Evolutionary conservation across 1,140 invertebrate genomes (phyloP).

Genomic region (Trissolcus basalis): DNA sequence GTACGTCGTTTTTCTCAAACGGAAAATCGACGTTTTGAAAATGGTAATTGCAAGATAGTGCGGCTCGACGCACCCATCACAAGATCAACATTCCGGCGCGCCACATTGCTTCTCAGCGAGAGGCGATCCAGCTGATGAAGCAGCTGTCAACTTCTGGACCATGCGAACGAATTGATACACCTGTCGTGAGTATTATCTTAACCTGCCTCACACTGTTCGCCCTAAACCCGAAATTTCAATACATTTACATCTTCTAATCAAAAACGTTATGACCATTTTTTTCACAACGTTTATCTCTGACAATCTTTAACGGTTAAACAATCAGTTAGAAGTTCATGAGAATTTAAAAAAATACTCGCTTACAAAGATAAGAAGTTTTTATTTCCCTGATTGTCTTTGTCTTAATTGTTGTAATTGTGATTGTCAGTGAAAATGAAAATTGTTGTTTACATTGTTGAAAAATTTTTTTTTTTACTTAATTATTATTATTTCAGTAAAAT

Average conservation of each 20-base stretch:
- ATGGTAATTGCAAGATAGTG: neutral
- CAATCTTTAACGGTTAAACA: too few species aligned
- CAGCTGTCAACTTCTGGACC: neutral
- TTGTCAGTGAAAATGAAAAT: too few species aligned
- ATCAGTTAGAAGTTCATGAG: too few species aligned
- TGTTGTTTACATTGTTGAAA: too few species aligned
- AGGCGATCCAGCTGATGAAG: neutral
- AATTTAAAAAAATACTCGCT: too few species aligned
- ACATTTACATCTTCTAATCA: neutral
- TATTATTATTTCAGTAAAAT: conserved; percentile 62
- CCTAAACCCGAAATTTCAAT: neutral
- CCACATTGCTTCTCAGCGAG: neutral
- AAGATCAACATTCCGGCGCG: neutral
- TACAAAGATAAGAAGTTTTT: too few species aligned
- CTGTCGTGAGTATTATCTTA: neutral
- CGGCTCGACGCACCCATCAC: neutral
- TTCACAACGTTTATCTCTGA: too few species aligned
- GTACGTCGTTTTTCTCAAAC: neutral
- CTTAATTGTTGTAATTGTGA: too few species aligned
- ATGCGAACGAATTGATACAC: conserved; percentile 1
- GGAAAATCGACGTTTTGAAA: neutral
- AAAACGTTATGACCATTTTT: too few species aligned
- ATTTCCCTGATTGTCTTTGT: too few species aligned
- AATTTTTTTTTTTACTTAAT: too few species aligned
- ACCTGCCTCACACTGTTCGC: neutral